Evolutionary conservation across 2,113 vertebrate species (phyloP).

Genomic region (Condylura cristata): DNA sequence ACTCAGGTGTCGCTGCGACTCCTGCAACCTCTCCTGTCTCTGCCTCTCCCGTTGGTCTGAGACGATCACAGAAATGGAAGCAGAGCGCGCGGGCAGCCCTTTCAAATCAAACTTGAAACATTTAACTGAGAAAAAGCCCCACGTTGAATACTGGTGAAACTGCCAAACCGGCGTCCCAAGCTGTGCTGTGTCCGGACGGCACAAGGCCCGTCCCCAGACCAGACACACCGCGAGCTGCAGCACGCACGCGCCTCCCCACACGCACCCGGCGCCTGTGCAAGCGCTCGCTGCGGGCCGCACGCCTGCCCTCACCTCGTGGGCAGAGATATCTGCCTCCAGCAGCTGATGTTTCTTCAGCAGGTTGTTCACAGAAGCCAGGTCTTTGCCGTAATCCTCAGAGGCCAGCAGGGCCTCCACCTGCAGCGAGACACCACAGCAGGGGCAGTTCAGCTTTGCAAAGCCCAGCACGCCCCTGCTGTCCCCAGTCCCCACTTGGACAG

Average conservation of each 20-base stretch:
- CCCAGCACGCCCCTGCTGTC: too few species aligned
- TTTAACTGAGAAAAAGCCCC: too few species aligned
- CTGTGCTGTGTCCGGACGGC: too few species aligned
- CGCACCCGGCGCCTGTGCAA: too few species aligned
- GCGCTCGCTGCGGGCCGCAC: background rate
- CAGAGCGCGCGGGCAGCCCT: rapidly evolving
- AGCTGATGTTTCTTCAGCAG: constrained; percentile 98
- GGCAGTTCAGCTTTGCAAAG: background rate
- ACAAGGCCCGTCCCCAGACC: background rate
- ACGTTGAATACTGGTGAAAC: too few species aligned
- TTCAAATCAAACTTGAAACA: too few species aligned
- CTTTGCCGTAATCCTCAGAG: constrained; percentile 99
- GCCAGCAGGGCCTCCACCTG: constrained; percentile 98
- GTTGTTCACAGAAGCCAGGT: constrained; percentile 98
- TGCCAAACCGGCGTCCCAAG: background rate
- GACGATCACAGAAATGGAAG: background rate
- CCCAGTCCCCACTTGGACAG: background rate
- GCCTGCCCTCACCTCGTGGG: constrained; percentile 91
- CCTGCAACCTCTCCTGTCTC: too few species aligned
- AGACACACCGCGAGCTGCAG: too few species aligned
- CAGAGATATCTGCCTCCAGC: constrained; percentile 97
- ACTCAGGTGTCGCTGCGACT: too few species aligned
- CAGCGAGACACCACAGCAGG: background rate
- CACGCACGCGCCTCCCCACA: background rate
- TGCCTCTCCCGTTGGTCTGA: background rate